phyloP scores from a whole-genome alignment of 2,113 vertebrate genomes.

The Panurus biarmicus region DNA sequence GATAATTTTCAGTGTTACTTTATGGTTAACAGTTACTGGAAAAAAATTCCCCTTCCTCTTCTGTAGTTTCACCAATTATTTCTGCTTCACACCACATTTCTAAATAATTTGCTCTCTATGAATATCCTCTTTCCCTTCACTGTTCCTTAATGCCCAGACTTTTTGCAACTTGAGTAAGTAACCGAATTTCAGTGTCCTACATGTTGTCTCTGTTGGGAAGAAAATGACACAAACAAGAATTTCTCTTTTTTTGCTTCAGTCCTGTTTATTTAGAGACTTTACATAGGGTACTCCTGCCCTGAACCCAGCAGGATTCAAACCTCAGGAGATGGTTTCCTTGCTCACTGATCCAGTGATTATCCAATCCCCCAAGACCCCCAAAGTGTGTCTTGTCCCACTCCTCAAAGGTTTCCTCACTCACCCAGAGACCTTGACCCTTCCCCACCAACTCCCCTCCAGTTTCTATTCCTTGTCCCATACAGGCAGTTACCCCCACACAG shows the following conservation, averaged over 20 bases:
- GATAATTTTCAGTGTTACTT: neutral
- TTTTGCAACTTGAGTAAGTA: neutral
- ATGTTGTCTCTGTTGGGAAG: neutral
- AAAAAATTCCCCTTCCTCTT: neutral
- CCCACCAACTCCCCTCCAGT: rapidly evolving
- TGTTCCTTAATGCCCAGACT: neutral
- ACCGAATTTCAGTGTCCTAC: neutral
- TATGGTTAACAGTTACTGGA: neutral
- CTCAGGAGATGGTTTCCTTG: neutral
- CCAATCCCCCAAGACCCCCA: too few species aligned
- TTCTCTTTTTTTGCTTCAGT: neutral
- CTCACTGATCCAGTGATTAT: neutral
- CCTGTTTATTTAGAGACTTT: neutral
- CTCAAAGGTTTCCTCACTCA: neutral
- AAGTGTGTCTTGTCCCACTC: rapidly evolving
- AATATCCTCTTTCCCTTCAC: neutral
- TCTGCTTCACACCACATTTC: constrained; percentile 8
- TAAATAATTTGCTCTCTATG: neutral
- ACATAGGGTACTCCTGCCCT: neutral
- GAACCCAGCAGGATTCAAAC: neutral
- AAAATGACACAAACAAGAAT: neutral
- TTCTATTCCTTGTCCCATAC: neutral
- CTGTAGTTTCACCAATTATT: neutral
- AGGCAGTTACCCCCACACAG: neutral
- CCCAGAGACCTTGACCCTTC: neutral